Evolutionary conservation across 2,113 vertebrate species (phyloP), one percentile per base, ranked within the genome.

Genomic region (Sisor rabdophorus): DNA sequence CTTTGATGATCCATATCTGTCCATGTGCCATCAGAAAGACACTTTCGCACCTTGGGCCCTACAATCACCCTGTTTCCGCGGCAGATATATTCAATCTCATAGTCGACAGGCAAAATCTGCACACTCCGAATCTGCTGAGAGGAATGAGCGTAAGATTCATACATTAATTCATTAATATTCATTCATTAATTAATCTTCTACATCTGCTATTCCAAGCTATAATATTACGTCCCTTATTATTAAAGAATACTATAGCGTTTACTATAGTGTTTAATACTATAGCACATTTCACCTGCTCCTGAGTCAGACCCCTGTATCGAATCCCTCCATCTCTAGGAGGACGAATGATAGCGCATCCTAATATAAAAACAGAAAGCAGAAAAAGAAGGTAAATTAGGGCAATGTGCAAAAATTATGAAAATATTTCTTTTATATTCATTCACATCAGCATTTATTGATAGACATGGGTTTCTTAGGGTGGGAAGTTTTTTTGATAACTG

Each of bases 311-410:
- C 84, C 94, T 88, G 88, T 98, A 98, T 16, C 95, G 93, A 86
- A 98, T 98, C 22, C 95, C 96, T 28, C 95, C 96, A 32, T 97
- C 95, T 86, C 94, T 92, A 0, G 96, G 96, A 0, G 96, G 95
- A 85, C 94, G 92, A 87, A 98, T 96, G 83, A 97, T 95, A 79
- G 92, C 91, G 84, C 95, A 98, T 53, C 96, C 96, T 92, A 80
- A 76, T 75, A 75, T 36, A 72, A 61, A 50, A 61, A 58, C 15
- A 48, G 30, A 20, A 72, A 12, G 22, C 48, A 47, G 71, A 19
- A 28, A 19, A 17, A 79, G 79, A 40, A 56, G 73, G n/a, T 61
- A 30, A 17, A 68, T 75, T 30, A 77, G 58, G 16, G 19, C 67
- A 56, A 47, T 74, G 28, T 0, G 26, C 19, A 32, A 26, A n/a